A percentile compares a stretch with the other conserved stretches of the same genome.
phyloP scores from a whole-genome alignment of 2,888 invertebrate genomes.

The Tiliacea citrago region DNA sequence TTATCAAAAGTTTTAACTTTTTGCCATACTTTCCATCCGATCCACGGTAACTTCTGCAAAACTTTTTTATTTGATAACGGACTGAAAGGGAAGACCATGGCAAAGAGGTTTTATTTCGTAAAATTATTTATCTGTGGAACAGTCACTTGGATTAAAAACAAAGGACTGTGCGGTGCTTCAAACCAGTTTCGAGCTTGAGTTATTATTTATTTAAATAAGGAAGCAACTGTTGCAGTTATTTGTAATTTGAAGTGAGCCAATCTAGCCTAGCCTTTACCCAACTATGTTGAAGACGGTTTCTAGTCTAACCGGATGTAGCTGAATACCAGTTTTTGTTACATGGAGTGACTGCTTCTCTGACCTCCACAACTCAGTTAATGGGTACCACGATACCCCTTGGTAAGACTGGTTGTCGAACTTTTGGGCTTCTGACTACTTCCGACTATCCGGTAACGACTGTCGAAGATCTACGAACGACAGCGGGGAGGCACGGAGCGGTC shows the following conservation, averaged over 20 bases:
- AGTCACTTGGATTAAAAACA: background rate
- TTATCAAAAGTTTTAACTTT: constrained; percentile 39
- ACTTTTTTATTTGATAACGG: constrained; percentile 26
- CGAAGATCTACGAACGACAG: background rate
- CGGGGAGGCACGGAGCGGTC: background rate
- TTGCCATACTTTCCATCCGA: constrained; percentile 27
- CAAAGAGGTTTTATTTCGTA: background rate
- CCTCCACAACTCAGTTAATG: too few species aligned
- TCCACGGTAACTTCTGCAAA: constrained; percentile 7
- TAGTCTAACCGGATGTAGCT: background rate
- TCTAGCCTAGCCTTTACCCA: too few species aligned
- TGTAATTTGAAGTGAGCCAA: background rate
- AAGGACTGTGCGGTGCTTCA: background rate
- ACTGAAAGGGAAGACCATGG: constrained; percentile 1
- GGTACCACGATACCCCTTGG: too few species aligned
- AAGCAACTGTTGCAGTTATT: background rate
- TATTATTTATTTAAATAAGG: too few species aligned
- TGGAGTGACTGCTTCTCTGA: too few species aligned
- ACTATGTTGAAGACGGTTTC: background rate
- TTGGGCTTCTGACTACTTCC: background rate
- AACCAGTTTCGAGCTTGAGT: background rate
- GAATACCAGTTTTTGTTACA: too few species aligned
- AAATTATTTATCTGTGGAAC: background rate
- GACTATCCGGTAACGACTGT: background rate
- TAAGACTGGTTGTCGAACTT: background rate